phyloP scores from a whole-genome alignment of 2,888 invertebrate genomes.

The Phalera bucephala region DNA sequence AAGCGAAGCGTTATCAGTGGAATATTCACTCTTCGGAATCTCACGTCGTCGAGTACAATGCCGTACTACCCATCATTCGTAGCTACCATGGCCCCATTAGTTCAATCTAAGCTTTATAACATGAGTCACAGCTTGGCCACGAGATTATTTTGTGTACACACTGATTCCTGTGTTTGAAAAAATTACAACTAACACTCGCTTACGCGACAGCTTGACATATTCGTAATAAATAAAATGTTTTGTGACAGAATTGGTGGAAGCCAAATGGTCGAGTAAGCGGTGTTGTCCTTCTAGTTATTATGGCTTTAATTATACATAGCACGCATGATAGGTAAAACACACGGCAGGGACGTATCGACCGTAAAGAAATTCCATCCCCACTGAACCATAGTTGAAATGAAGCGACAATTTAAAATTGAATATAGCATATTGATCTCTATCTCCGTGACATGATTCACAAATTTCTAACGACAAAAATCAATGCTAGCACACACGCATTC shows the following conservation, averaged over 20 bases:
- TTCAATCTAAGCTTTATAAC: too few species aligned
- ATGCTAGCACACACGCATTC: too few species aligned
- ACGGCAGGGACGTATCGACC: constrained; percentile 5
- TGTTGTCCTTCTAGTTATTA: background rate
- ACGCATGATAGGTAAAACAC: background rate
- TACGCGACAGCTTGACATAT: background rate
- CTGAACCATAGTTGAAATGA: too few species aligned
- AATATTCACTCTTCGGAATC: constrained; percentile 45
- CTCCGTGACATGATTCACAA: too few species aligned
- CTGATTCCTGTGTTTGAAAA: constrained; percentile 42
- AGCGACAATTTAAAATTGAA: too few species aligned
- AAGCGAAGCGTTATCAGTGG: constrained; percentile 62
- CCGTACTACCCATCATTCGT: constrained; percentile 13
- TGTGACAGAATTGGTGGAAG: too few species aligned
- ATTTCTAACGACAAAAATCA: too few species aligned
- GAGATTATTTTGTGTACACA: constrained; percentile 17
- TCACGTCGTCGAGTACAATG: constrained; percentile 22
- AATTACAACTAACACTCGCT: constrained; percentile 7
- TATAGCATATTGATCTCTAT: too few species aligned
- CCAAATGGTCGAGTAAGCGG: background rate
- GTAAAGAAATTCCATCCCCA: too few species aligned
- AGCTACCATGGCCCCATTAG: constrained; percentile 27
- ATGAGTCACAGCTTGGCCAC: too few species aligned
- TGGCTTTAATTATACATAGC: background rate
- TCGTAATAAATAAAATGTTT: too few species aligned